A percentile compares a stretch with the other conserved stretches of the same genome.
phyloP scores from a whole-genome alignment of 2,888 invertebrate genomes.

The Lypha dubia region DNA sequence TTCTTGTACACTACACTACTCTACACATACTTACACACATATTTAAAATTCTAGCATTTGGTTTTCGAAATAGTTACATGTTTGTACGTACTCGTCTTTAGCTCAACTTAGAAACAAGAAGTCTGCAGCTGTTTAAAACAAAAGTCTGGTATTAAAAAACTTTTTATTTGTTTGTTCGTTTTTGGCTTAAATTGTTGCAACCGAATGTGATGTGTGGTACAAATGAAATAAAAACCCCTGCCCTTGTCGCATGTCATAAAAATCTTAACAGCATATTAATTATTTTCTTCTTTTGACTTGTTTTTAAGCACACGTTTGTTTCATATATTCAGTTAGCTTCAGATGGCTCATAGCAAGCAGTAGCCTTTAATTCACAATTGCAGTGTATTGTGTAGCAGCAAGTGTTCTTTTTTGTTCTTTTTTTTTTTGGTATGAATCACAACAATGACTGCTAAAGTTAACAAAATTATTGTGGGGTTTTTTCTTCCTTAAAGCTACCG shows the following conservation, averaged over 20 bases:
- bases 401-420: conserved; percentile 64
- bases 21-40: conserved; percentile 37
- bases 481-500: neutral
- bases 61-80: conserved; percentile 28
- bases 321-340: conserved; percentile 29
- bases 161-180: conserved; percentile 4
- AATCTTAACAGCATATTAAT: conserved; percentile 81
- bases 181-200: conserved; percentile 42
- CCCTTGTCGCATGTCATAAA: conserved; percentile 80
- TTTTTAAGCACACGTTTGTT: conserved; percentile 14
- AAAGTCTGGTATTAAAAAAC: neutral
- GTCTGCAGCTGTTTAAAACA: conserved; percentile 68
- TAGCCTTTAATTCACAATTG: conserved; percentile 53
- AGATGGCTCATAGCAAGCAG: conserved; percentile 30
- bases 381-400: conserved; percentile 46
- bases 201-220: conserved; percentile 52
- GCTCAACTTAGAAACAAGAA: neutral
- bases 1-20: conserved; percentile 50
- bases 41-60: conserved; percentile 42
- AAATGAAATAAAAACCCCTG: conserved; percentile 73
- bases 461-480: conserved; percentile 7
- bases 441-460: conserved; percentile 7
- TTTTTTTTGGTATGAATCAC: too few relatives aligned
- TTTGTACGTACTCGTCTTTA: neutral
- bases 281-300: conserved; percentile 74